These are phyloP conservation scores for Eupsilia transversa DNA, from an alignment of 2,888 invertebrate genomes.

Conservation along the genomic window DNA sequence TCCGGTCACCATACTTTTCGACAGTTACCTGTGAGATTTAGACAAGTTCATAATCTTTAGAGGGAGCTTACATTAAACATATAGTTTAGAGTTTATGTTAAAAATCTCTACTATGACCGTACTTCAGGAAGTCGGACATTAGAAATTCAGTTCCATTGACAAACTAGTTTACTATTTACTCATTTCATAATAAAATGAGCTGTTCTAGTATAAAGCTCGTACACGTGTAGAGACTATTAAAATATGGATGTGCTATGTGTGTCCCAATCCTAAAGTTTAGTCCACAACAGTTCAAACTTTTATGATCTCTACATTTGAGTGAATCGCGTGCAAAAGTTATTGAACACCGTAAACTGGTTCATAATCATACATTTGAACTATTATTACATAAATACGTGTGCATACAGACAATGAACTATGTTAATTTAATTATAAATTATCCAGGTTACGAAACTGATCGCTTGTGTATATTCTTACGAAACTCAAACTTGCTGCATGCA, in stretches of 20 bases:
- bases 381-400: conserved; percentile 31
- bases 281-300: not conserved
- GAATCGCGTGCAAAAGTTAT: conserved; percentile 25
- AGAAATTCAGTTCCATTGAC: not conserved
- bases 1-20: not conserved
- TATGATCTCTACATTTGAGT: conserved; percentile 13
- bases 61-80: not conserved
- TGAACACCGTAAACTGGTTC: conserved; percentile 23
- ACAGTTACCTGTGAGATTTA: not conserved
- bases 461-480: conserved; percentile 34
- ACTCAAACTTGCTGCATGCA: conserved; percentile 21
- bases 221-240: not conserved
- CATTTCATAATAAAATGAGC: not conserved
- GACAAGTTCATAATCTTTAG: not conserved
- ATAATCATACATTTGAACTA: conserved; percentile 29
- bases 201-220: not conserved
- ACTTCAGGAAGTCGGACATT: not conserved
- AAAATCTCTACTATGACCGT: too few relatives aligned
- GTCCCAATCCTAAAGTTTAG: not conserved
- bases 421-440: conserved; percentile 36
- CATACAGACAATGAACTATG: conserved; percentile 29
- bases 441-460: conserved; percentile 37
- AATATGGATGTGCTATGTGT: not conserved
- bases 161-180: not conserved
- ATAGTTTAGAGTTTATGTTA: too few relatives aligned